Percentiles rank a stretch among this genome's conserved stretches.
Conservation (phyloP, 2,888 invertebrate genomes). For the Cepaea hortensis region DNA sequence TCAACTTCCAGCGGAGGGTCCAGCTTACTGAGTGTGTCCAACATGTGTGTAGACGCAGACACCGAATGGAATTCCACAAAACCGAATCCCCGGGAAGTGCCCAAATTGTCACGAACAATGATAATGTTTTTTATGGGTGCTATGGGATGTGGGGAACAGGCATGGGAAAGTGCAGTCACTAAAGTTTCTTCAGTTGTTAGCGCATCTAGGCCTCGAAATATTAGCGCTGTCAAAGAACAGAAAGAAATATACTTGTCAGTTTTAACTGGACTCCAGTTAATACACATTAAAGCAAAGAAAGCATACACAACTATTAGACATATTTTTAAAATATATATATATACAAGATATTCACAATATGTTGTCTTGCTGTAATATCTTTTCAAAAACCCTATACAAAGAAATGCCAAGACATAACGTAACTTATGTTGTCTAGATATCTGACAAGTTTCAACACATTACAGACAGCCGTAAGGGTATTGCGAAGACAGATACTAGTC, state of each 20-base stretch:
- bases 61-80: slow-evolving; percentile 86
- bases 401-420: too few relatives aligned
- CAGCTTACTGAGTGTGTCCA: slow-evolving; percentile 82
- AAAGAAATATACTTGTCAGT: not conserved
- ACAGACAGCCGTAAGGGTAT: too few relatives aligned
- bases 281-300: too few relatives aligned
- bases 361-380: too few relatives aligned
- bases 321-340: too few relatives aligned
- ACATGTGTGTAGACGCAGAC: slow-evolving; percentile 88
- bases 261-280: not conserved
- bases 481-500: too few relatives aligned
- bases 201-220: slow-evolving; percentile 93
- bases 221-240: slow-evolving; percentile 79
- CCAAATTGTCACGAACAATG: slow-evolving; percentile 72
- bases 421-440: too few relatives aligned
- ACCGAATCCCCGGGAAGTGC: slow-evolving; percentile 73
- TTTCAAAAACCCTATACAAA: too few relatives aligned
- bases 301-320: too few relatives aligned
- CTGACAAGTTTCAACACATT: too few relatives aligned
- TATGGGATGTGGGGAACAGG: slow-evolving; percentile 42
- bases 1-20: slow-evolving; percentile 80
- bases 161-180: slow-evolving; percentile 82
- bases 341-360: too few relatives aligned
- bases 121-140: slow-evolving; percentile 71
- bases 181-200: slow-evolving; percentile 93